phyloP scores from a whole-genome alignment of 2,797 vertebrate genomes.

The Cyclura pinguis region DNA sequence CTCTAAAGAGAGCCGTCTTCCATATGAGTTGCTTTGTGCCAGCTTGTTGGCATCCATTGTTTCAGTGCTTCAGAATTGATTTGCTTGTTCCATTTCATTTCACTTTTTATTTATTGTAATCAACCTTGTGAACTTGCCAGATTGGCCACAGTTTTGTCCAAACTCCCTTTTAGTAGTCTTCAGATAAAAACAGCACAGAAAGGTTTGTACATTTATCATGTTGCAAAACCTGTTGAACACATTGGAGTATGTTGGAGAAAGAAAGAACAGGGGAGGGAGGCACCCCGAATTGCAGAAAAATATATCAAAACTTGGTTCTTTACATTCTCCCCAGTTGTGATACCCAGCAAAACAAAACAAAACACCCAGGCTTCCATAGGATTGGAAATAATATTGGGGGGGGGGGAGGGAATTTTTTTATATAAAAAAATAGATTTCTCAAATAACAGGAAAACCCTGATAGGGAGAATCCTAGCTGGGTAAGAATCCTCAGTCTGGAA shows the following conservation, averaged over 20 bases:
- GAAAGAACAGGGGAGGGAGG: not conserved
- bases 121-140: not conserved
- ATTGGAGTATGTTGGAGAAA: not conserved
- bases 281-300: not conserved
- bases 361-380: no score
- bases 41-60: not conserved
- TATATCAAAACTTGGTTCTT: not conserved
- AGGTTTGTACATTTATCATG: not conserved
- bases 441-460: no score
- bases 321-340: not conserved
- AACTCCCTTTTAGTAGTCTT: slow-evolving; percentile 9
- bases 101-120: not conserved
- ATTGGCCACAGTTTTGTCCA: not conserved
- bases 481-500: no score
- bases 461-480: no score
- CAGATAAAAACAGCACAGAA: slow-evolving; percentile 5
- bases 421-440: no score
- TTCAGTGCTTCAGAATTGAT: not conserved
- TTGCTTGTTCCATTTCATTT: not conserved
- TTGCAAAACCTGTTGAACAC: not conserved
- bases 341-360: no score
- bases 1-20: not conserved
- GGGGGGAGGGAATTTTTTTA: no score
- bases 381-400: no score
- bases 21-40: not conserved